Conservation (phyloP, 2,113 vertebrate genomes). For the Lampris incognitus region DNA sequence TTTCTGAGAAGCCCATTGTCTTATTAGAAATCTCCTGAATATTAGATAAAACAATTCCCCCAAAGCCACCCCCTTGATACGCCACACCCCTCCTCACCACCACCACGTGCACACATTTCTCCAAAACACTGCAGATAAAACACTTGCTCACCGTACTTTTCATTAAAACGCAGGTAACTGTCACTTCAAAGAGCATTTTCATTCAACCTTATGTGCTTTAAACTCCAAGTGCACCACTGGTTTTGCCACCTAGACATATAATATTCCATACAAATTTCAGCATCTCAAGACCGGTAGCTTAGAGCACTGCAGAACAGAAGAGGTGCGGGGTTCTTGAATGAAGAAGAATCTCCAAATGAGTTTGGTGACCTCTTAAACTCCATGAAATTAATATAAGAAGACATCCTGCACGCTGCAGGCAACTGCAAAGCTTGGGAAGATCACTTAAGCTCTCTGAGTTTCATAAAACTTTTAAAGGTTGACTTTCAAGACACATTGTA, state of each 20-base stretch:
- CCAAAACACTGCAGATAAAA: constrained; percentile 56
- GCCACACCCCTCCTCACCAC: constrained; percentile 11
- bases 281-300: constrained; percentile 79
- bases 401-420: constrained; percentile 88
- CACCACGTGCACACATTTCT: constrained; percentile 25
- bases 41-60: constrained; percentile 73
- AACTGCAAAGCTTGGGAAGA: constrained; percentile 85
- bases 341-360: constrained; percentile 91
- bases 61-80: constrained; percentile 32
- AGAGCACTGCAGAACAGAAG: constrained; percentile 75
- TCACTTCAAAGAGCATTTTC: constrained; percentile 65
- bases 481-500: constrained; percentile 90
- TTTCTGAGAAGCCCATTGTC: constrained; percentile 71
- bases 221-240: constrained; percentile 64
- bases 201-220: constrained; percentile 53
- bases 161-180: constrained; percentile 72
- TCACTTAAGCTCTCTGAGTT: constrained; percentile 93
- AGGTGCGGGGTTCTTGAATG: constrained; percentile 90
- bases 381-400: constrained; percentile 99
- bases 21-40: constrained; percentile 75
- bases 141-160: constrained; percentile 66
- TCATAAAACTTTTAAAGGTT: constrained; percentile 95
- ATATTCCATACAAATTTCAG: constrained; percentile 80
- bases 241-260: constrained; percentile 69
- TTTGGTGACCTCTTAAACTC: constrained; percentile 95